phyloP scores from a whole-genome alignment of 2,113 vertebrate species.

The Mesoclemmys tuberculata region DNA sequence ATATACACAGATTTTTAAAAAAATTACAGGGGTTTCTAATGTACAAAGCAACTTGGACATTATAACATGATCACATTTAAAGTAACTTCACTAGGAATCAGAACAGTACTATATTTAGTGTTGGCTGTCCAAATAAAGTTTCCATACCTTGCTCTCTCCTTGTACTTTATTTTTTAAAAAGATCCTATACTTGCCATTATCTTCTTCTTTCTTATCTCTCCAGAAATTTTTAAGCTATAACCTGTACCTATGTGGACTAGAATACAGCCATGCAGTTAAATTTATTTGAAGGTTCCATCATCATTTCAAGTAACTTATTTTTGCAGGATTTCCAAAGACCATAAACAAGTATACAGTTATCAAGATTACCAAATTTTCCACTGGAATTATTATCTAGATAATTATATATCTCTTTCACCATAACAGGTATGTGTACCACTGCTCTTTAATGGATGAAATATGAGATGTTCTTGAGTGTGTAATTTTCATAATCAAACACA shows the following conservation, averaged over 20 bases:
- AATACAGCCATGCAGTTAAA: fast-evolving
- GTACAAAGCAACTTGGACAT: neutral
- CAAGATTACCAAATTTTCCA: neutral
- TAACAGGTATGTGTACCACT: too few species aligned
- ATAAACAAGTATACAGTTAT: neutral
- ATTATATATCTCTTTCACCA: neutral
- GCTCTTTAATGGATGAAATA: too few species aligned
- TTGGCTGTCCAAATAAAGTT: neutral
- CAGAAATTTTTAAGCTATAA: fast-evolving
- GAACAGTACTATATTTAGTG: neutral
- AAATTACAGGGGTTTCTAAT: neutral
- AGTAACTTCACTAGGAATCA: neutral
- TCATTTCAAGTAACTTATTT: neutral
- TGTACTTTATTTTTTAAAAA: neutral
- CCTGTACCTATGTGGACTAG: fast-evolving
- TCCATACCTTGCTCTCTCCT: neutral
- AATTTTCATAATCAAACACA: too few species aligned
- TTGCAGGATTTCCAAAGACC: neutral
- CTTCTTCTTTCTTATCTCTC: neutral
- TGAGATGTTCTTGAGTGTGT: too few species aligned
- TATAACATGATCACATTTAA: neutral
- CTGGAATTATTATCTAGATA: too few species aligned
- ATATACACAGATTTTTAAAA: neutral
- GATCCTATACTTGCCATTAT: fast-evolving
- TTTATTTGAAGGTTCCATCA: fast-evolving